A percentile compares a stretch with the other conserved stretches of the same genome.
These are phyloP conservation scores for Sinocyclocheilus grahami DNA, from an alignment of 2,113 vertebrate species.

Conservation along the genomic window DNA sequence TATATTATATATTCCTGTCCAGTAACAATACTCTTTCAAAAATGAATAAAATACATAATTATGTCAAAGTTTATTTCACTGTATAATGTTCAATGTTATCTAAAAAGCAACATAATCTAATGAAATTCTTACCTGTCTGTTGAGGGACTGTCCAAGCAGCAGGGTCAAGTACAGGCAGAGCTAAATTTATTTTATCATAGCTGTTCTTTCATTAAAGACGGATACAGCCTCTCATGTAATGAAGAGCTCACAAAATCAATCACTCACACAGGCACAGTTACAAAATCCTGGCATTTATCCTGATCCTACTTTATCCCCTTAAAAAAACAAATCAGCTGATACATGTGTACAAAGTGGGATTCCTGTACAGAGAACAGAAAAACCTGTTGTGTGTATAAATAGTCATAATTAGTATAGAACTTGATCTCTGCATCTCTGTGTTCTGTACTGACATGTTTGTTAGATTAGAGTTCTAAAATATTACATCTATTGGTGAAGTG, in stretches of 20 bases:
- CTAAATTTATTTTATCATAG: conserved; percentile 51
- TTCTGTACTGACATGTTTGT: neutral
- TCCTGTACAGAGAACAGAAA: neutral
- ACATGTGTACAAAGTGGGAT: conserved; percentile 9
- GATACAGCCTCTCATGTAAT: neutral
- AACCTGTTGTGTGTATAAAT: neutral
- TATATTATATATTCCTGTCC: too few species aligned
- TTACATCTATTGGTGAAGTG: too few species aligned
- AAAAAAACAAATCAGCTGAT: conserved; percentile 18
- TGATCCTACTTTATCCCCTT: conserved; percentile 18
- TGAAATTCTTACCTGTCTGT: too few species aligned
- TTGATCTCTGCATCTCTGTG: neutral
- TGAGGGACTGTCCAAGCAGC: conserved; percentile 27
- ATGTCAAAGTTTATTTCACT: too few species aligned
- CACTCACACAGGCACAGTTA: neutral
- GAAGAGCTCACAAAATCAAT: conserved; percentile 17
- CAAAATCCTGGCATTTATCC: conserved; percentile 59
- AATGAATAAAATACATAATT: too few species aligned
- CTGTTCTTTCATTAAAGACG: conserved; percentile 27
- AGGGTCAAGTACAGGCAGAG: conserved; percentile 59
- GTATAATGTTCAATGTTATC: too few species aligned
- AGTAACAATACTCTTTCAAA: too few species aligned
- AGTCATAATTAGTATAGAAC: neutral
- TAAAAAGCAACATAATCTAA: too few species aligned
- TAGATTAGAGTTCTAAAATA: neutral